phyloP scores from a whole-genome alignment of 1,140 invertebrate species.

The Ylistrum balloti region DNA sequence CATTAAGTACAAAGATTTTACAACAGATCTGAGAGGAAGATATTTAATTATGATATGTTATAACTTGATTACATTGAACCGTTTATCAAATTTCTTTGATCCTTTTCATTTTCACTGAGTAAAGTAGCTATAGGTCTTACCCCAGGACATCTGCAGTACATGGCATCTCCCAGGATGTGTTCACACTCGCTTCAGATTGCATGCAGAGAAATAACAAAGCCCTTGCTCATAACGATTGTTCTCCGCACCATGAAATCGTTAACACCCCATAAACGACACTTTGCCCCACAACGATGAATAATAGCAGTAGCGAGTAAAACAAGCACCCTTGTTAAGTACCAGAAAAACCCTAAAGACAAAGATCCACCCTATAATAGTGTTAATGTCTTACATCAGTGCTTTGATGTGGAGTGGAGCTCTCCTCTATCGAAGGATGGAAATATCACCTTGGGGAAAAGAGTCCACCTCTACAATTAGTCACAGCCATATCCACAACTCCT shows the following conservation, averaged over 20 bases:
- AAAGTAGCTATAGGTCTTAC: too few relatives aligned
- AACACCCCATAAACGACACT: conserved; percentile 14
- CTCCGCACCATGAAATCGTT: conserved; percentile 8
- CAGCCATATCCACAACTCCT: not conserved
- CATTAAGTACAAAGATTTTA: too few relatives aligned
- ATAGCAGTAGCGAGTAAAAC: not conserved
- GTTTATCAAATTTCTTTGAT: too few relatives aligned
- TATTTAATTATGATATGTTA: too few relatives aligned
- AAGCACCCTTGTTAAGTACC: not conserved
- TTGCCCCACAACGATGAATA: conserved; percentile 26
- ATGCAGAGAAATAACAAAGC: conserved; percentile 3
- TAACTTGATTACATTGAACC: too few relatives aligned
- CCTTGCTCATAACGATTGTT: conserved; percentile 11
- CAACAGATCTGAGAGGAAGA: too few relatives aligned
- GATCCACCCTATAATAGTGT: not conserved
- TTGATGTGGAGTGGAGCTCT: conserved; percentile 4
- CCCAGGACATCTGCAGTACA: too few relatives aligned
- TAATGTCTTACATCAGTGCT: conserved; percentile 1
- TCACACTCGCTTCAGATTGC: not conserved
- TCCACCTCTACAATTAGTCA: conserved; percentile 1
- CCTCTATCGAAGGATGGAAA: not conserved
- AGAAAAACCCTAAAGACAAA: conserved; percentile 9
- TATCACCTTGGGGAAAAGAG: not conserved
- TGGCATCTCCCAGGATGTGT: too few relatives aligned
- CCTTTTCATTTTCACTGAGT: too few relatives aligned